These are phyloP conservation scores for Parascotia fuliginaria DNA, from an alignment of 2,888 invertebrate species.

Conservation along the genomic window DNA sequence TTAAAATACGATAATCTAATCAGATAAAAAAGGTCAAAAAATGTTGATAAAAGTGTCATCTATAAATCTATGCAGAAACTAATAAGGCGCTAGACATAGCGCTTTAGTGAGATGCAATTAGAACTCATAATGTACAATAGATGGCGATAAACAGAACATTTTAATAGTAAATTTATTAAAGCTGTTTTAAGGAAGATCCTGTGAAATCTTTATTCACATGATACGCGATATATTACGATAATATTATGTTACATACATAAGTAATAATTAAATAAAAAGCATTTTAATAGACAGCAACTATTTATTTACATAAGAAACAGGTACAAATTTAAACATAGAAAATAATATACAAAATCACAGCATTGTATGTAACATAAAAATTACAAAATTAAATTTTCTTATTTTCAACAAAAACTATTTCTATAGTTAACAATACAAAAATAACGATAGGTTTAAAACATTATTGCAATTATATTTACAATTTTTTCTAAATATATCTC, in stretches of 20 bases:
- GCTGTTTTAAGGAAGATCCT: no score
- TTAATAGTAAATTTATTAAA: no score
- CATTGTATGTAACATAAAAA: conserved; percentile 21
- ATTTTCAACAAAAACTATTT: conserved; percentile 15
- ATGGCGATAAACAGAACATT: no score
- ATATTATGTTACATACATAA: no score
- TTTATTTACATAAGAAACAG: conserved; percentile 24
- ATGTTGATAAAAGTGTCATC: not conserved
- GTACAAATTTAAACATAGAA: conserved; percentile 15
- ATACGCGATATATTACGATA: no score
- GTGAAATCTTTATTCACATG: no score
- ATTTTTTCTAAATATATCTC: not conserved
- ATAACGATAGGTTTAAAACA: conserved; percentile 10
- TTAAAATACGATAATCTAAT: no score
- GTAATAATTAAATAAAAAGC: not conserved
- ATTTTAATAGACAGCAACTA: conserved; percentile 1
- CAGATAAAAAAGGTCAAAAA: no score
- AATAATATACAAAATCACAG: conserved; percentile 32
- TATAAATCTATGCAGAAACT: not conserved
- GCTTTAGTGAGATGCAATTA: no score
- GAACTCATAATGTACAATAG: no score
- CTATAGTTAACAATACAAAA: conserved; percentile 5
- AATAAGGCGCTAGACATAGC: no score
- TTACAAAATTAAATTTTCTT: conserved; percentile 8
- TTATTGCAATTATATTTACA: not conserved